phyloP scores from a whole-genome alignment of 2,888 invertebrate species.

The Oxystoma pomonae region DNA sequence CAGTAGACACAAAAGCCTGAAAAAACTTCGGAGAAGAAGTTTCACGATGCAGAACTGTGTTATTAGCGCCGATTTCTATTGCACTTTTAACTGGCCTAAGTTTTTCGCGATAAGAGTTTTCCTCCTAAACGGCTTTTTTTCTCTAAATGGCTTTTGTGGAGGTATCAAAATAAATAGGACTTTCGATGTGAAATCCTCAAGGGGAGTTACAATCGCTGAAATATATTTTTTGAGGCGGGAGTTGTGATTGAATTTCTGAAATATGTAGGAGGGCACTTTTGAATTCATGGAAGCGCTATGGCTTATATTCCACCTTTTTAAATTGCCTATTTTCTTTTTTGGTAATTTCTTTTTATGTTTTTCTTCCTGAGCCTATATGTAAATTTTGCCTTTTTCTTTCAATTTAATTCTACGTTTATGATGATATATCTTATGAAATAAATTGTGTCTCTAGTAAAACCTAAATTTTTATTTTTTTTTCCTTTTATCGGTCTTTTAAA shows the following conservation, averaged over 20 bases:
- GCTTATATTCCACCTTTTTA: not conserved
- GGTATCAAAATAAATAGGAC: conserved; percentile 28
- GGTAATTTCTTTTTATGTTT: not conserved
- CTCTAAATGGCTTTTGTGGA: conserved; percentile 28
- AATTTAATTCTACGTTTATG: too few relatives aligned
- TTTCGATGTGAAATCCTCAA: conserved; percentile 26
- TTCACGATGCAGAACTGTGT: too few relatives aligned
- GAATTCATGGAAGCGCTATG: not conserved
- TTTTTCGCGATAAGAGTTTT: conserved; percentile 21
- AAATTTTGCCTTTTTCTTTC: not conserved
- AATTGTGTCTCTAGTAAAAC: too few relatives aligned
- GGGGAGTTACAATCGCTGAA: conserved; percentile 22
- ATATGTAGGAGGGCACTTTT: conserved; percentile 2
- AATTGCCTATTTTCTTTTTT: not conserved
- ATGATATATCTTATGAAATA: too few relatives aligned
- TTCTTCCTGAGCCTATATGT: not conserved
- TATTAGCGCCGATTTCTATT: too few relatives aligned
- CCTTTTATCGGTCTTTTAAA: too few relatives aligned
- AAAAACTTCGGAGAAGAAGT: too few relatives aligned
- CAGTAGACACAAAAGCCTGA: too few relatives aligned
- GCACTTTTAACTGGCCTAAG: not conserved
- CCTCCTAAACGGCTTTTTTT: conserved; percentile 24
- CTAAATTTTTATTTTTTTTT: too few relatives aligned
- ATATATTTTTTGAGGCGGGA: conserved; percentile 24
- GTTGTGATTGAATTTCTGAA: conserved; percentile 26